Base-by-base conservation (phyloP, 2,888 invertebrate species). In the Plemyria rubiginata region DNA sequence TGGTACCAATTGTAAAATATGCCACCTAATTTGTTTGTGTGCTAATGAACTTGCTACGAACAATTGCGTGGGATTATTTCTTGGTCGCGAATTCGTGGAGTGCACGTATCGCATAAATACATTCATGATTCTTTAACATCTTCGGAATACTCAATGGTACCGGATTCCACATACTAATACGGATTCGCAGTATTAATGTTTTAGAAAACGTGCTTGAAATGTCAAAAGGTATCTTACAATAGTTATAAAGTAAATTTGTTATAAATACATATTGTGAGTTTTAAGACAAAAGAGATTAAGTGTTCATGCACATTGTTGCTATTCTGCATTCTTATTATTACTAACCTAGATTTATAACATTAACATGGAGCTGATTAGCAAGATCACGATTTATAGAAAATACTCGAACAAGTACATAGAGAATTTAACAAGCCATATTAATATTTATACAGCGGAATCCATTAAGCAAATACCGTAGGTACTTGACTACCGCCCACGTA, bases 401-500 rank as follows among this genome's bases (percentile, higher is more conserved):
- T 11, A 54, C 1, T 54, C 32, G 7, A 32, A n/a, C n/a, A 12
- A 29, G 38, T 29, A 46, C 28, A 40, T 46, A 70, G 36, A 72
- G n/a, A n/a, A n/a, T n/a, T 71, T 65, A 67, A 73, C 70, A 71
- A 66, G 71, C 61, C 13, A 58, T 66, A 68, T 73, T 70, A 61
- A 65, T 67, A 69, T 69, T 67, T 73, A 72, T 67, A 70, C 65
- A 64, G 62, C 66, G 63, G 63, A 66, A 67, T 73, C 73, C 73
- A 76, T 78, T 76, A 80, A 77, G 67, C 69, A 70, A 74, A 77
- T 74, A 78, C 72, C 65, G 65, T 38, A 3, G 32, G 32, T 63
- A 77, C 71, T 75, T 74, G 71, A 76, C 71, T 75, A 75, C 72
- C 72, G 63, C 74, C 74, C 68, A 75, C 75, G 67, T 80, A 76